Evolutionary conservation across 2,888 invertebrate species (phyloP), one percentile per base, ranked within the genome.

Genomic region (Tethea ocularis): DNA sequence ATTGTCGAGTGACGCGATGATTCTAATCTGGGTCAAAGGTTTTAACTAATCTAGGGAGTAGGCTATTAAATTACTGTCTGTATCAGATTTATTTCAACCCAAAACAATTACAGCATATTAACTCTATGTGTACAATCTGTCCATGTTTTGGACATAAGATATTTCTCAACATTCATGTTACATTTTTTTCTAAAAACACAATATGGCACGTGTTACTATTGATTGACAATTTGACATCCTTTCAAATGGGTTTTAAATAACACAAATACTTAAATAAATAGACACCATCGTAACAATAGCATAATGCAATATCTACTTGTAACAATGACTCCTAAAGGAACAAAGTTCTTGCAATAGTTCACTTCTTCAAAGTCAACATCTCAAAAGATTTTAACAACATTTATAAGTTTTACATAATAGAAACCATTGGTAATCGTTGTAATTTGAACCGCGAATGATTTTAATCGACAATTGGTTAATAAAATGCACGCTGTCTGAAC

Each of bases 1-100:
- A 79, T 84, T 78, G 76, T 66, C 62, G 59, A 55, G 58, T 52
- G 60, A 66, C 66, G 74, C 64, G 67, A 72, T 65, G 66, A 67
- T 60, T 62, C 65, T 54, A 66, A 68, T 68, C 63, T 56, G 61
- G 67, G 64, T 57, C 59, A 58, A 51, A 52, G 24, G 26, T 26
- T 8, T n/a, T 24, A 52, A 52, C 10, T 10, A 46, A 46, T 46
- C 46, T 46, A 46, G 46, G 10, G 20, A 46, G 10, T 8, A 46
- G 20, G 10, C n/a, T 7, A 46, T 20, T 20, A 10, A 17, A 46
- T 46, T 46, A 41, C 46, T 20, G 1, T 17, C n/a, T 17, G 6
- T 41, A 41, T 17, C 41, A 20, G 20, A 20, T 20, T 20, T 46
- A 2, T 20, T 46, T 46, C 7, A 46, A 10, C 3, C 41, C 10